Conservation (phyloP, 2,113 vertebrate genomes). For the Psilopogon haemacephalus region DNA sequence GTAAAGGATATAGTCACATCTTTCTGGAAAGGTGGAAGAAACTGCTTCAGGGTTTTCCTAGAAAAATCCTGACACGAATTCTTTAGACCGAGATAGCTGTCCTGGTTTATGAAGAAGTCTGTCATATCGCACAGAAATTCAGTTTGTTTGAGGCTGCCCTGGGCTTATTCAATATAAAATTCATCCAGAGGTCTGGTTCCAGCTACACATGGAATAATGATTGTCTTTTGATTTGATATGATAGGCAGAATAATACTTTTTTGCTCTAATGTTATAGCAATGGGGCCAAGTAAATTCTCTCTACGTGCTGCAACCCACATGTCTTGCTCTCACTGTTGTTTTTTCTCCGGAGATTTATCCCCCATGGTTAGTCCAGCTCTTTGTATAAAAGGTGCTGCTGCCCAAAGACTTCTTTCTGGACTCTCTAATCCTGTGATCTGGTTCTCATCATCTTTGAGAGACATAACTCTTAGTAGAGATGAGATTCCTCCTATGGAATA, state of each 20-base stretch:
- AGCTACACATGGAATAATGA: not conserved
- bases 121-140: not conserved
- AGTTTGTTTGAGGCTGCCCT: not conserved
- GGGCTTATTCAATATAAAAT: not conserved
- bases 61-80: not conserved
- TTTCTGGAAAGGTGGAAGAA: not conserved
- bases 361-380: not conserved
- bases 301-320: not conserved
- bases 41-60: not conserved
- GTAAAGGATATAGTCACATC: not conserved
- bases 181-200: not conserved
- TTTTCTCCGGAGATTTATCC: not conserved
- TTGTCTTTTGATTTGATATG: not conserved
- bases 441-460: not conserved
- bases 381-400: not conserved
- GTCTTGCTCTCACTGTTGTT: not conserved
- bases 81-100: not conserved
- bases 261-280: not conserved
- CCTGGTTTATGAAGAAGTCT: not conserved
- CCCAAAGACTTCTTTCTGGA: not conserved
- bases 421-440: not conserved
- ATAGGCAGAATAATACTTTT: not conserved
- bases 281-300: not conserved
- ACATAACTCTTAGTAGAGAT: not conserved
- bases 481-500: not conserved